These are phyloP conservation scores for Drosophila lacicola DNA, from an alignment of 2,888 invertebrate species.

Conservation along the genomic window DNA sequence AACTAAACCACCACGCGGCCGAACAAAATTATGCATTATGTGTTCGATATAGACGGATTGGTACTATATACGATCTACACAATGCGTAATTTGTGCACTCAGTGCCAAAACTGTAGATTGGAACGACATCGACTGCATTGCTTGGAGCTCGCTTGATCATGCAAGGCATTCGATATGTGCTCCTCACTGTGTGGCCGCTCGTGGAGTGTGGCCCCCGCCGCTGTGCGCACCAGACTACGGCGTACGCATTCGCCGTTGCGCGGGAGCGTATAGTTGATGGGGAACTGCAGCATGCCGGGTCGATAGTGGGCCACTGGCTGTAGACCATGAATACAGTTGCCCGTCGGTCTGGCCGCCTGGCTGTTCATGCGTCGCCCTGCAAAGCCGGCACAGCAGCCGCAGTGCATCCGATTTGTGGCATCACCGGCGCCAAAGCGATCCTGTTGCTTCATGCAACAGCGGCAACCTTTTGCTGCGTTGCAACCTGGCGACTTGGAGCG, in stretches of 20 bases:
- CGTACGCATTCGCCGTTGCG: constrained; percentile 32
- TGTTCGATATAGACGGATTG: constrained; percentile 10
- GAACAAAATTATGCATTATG: constrained; percentile 53
- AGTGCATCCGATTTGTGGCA: neutral
- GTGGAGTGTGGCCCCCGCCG: constrained; percentile 65
- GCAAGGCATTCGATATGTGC: neutral
- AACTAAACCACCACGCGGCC: constrained; percentile 46
- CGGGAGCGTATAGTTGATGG: constrained; percentile 22
- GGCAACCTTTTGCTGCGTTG: no score
- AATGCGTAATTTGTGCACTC: constrained; percentile 57
- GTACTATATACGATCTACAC: constrained; percentile 21
- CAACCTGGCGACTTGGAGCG: neutral
- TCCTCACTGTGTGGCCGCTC: constrained; percentile 8
- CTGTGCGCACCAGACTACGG: constrained; percentile 60
- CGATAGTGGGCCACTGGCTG: constrained; percentile 54
- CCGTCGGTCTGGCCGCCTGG: no score
- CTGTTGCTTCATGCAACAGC: neutral
- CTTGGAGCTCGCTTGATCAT: neutral
- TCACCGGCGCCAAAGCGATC: constrained; percentile 21
- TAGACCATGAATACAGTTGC: constrained; percentile 1
- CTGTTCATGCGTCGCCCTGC: neutral
- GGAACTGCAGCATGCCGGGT: constrained; percentile 43
- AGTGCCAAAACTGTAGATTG: constrained; percentile 29
- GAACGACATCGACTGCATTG: no score
- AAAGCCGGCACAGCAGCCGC: neutral